Evolutionary conservation across 2,888 invertebrate genomes (phyloP).

Genomic region (Drosophila nr. medialis): DNA sequence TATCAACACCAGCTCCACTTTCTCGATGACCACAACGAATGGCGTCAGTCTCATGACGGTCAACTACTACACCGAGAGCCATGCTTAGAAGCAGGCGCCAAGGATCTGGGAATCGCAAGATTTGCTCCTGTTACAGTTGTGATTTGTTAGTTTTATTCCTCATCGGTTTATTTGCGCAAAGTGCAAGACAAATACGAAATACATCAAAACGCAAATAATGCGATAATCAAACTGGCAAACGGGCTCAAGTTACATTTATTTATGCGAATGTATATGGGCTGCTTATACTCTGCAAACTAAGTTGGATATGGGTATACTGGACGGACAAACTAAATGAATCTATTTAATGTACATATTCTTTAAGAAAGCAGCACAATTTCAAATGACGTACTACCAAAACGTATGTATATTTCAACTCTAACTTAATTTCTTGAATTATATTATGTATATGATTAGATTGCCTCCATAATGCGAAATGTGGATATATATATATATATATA

Average conservation of each 20-base stretch:
- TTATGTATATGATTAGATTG: not conserved
- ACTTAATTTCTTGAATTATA: not conserved
- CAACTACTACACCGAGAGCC: slow-evolving; percentile 50
- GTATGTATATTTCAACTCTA: not conserved
- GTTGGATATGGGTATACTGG: not conserved
- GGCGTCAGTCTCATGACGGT: slow-evolving; percentile 6
- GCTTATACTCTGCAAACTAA: slow-evolving; percentile 3
- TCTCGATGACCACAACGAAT: slow-evolving; percentile 3
- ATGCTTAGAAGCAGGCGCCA: slow-evolving; percentile 29
- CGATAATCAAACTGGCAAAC: slow-evolving; percentile 68
- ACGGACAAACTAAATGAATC: not conserved
- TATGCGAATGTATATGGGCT: not conserved
- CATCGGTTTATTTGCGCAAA: slow-evolving; percentile 49
- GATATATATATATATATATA: too few relatives aligned
- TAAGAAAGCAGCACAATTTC: not conserved
- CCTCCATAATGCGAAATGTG: not conserved
- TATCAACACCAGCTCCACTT: not conserved
- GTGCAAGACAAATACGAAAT: slow-evolving; percentile 49
- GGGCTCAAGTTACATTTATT: not conserved
- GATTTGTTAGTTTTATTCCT: slow-evolving; percentile 44
- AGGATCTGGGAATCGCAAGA: not conserved
- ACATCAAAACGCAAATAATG: slow-evolving; percentile 69
- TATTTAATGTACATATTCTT: not conserved
- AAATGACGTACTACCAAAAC: not conserved
- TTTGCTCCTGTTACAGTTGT: slow-evolving; percentile 6